These are phyloP conservation scores for Nephila pilipes DNA, from an alignment of 1,140 invertebrate genomes.

Conservation along the genomic window DNA sequence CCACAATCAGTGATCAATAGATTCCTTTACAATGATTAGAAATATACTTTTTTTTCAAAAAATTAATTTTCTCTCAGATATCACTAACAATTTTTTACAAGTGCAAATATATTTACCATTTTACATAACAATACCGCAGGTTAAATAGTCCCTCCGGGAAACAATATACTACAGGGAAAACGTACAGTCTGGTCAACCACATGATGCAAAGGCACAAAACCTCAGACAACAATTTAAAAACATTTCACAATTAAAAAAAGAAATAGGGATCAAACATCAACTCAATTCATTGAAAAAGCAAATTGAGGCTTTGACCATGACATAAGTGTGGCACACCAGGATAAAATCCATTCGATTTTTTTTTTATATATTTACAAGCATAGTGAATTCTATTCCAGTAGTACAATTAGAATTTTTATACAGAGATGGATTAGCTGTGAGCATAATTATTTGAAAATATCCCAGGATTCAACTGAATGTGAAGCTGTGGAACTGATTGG, in stretches of 20 bases:
- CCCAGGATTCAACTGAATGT: conserved; percentile 64
- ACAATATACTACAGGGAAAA: conserved; percentile 60
- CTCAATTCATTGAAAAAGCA: not conserved
- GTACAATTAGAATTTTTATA: not conserved
- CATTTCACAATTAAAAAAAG: conserved; percentile 16
- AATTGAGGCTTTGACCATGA: conserved; percentile 7
- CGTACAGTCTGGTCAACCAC: conserved; percentile 43
- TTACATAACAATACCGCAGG: conserved; percentile 73
- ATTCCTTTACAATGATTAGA: conserved; percentile 73
- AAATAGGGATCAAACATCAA: conserved; percentile 10
- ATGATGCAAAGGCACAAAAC: conserved; percentile 44
- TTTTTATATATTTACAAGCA: conserved; percentile 62
- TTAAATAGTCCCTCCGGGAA: conserved; percentile 58
- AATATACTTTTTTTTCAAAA: conserved; percentile 73
- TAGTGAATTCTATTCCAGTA: conserved; percentile 4
- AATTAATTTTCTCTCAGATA: conserved; percentile 71
- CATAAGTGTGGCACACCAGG: conserved; percentile 30
- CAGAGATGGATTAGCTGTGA: conserved; percentile 53
- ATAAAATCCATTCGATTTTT: conserved; percentile 11
- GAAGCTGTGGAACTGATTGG: conserved; percentile 9
- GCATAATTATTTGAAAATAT: conserved; percentile 68
- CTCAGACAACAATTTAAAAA: conserved; percentile 21
- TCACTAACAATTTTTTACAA: conserved; percentile 76
- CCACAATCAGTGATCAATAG: conserved; percentile 44
- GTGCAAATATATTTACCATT: conserved; percentile 74